Base-by-base conservation (phyloP, 2,888 invertebrate genomes). In the Agyllia agylla region DNA sequence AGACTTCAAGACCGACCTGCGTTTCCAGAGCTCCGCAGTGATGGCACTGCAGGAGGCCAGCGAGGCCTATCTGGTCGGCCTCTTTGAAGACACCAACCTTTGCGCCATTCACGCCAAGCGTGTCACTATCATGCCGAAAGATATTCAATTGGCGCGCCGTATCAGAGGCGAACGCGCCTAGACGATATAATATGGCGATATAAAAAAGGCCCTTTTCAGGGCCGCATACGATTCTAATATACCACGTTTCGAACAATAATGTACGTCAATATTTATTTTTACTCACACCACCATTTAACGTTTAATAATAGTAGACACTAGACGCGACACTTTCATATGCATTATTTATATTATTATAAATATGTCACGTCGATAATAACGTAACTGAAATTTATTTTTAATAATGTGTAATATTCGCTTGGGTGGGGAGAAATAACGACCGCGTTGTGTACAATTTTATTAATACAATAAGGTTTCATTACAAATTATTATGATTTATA, bases 1-100 rank as follows among this genome's bases (percentile, higher is more conserved):
- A 96, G 99, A 99, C 96, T 99, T 99, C 99, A 99, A 99, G 96
- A 99, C 99, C 93, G 99, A 99, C 97, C 97, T 99, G 92, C 99
- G 99, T 97, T 99, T 99, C 98, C 99, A 99, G 97, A 92, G 91
- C 86, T 99, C 99, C 93, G 99, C 80, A 3, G 80, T 81, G 0
- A 81, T 81, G 80, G 80, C 80, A 57, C 80, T 81, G 80, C 99
- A 99, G 98, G 99, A 99, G 97, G 99, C 99, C 82, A 98, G 98
- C 93, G 99, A 99, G 96, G 99, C 99, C 15, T 99, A 99, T 96
- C 97, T 99, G 95, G 99, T 99, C 86, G 99, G 99, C 93, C 98
- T 99, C 85, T 99, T 99, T 95, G 64, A 70, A 70, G 64, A 70
- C 64, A 70, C 64, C 64, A 70, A 70, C 11, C 64, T 70, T 27